These are phyloP conservation scores for Trichonephila inaurata DNA, from an alignment of 1,140 invertebrate genomes.

Conservation along the genomic window DNA sequence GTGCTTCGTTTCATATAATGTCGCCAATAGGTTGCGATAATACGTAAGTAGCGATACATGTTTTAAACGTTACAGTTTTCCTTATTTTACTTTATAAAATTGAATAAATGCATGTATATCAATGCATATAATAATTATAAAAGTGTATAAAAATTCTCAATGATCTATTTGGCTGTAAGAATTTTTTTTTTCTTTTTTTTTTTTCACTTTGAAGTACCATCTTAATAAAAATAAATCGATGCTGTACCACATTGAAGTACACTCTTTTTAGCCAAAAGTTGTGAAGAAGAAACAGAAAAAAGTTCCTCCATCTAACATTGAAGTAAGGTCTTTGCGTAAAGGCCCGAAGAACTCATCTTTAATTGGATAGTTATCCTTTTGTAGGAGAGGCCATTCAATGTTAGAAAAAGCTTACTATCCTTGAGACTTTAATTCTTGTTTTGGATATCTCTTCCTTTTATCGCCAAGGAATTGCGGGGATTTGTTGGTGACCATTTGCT, in stretches of 20 bases:
- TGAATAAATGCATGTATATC: too few species aligned
- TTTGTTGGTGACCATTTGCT: conserved; percentile 24
- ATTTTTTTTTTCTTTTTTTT: background rate
- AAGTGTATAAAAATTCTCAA: too few species aligned
- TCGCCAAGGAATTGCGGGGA: conserved; percentile 38
- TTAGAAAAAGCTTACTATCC: conserved; percentile 30
- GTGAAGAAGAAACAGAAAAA: too few species aligned
- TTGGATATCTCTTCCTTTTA: conserved; percentile 57
- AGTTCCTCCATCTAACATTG: too few species aligned
- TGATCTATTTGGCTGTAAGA: too few species aligned
- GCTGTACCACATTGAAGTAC: background rate
- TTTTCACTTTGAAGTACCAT: background rate
- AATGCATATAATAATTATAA: too few species aligned
- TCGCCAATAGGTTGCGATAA: too few species aligned
- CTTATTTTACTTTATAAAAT: too few species aligned
- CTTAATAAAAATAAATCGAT: background rate
- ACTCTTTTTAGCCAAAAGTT: background rate
- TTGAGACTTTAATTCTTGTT: conserved; percentile 61
- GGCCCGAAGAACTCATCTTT: background rate
- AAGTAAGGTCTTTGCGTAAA: background rate
- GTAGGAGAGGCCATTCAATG: background rate
- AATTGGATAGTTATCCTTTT: conserved; percentile 26
- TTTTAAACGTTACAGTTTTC: too few species aligned
- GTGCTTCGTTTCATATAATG: too few species aligned
- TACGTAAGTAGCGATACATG: too few species aligned